phyloP scores from a whole-genome alignment of 1,140 invertebrate species.

The Drosophila serrata region DNA sequence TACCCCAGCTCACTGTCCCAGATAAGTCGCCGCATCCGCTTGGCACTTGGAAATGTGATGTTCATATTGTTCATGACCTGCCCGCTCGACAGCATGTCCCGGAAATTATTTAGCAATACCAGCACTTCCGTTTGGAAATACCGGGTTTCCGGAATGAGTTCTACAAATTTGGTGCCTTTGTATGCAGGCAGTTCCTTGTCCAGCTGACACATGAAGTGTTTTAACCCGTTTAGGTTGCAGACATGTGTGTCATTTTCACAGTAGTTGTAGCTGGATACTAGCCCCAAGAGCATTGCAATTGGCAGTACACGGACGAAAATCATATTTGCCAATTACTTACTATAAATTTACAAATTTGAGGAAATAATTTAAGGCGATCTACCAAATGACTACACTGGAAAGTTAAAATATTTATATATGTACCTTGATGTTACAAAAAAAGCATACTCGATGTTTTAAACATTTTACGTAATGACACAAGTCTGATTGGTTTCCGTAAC shows the following conservation, averaged over 20 bases:
- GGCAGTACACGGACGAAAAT: background rate
- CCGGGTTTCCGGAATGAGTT: constrained; percentile 31
- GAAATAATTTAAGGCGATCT: background rate
- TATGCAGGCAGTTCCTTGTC: constrained; percentile 17
- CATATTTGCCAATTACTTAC: constrained; percentile 2
- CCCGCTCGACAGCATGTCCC: constrained; percentile 49
- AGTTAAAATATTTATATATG: background rate
- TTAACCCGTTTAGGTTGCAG: constrained; percentile 6
- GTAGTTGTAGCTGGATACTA: constrained; percentile 52
- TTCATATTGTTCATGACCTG: background rate
- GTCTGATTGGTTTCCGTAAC: background rate
- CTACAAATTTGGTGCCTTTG: constrained; percentile 2
- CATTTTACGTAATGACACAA: background rate
- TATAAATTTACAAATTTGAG: constrained; percentile 9
- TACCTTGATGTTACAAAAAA: background rate
- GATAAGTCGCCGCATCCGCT: constrained; percentile 62
- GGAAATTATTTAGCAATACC: constrained; percentile 12
- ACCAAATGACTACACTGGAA: background rate
- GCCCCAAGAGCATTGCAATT: background rate
- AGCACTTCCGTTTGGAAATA: background rate
- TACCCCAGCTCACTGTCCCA: constrained; percentile 69
- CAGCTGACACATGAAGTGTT: constrained; percentile 54
- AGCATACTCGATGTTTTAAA: background rate
- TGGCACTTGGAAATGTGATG: constrained; percentile 28
- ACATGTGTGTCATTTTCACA: constrained; percentile 43